Percentiles rank a stretch among this genome's conserved stretches.
Conservation (phyloP, 2,113 vertebrate genomes). For the Polypterus senegalus region DNA sequence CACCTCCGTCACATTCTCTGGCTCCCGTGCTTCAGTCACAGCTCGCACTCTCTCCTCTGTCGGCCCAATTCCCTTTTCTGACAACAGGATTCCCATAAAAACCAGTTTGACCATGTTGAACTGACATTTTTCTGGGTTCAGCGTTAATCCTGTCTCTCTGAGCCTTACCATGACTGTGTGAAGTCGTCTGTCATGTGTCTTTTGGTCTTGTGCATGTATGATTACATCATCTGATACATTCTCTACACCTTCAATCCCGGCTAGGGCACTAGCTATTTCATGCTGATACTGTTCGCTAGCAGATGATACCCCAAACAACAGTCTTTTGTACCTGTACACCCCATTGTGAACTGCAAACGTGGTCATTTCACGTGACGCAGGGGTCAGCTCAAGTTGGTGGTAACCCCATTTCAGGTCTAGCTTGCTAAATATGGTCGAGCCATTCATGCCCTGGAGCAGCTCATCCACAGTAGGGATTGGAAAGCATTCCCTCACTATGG, state of each 20-base stretch:
- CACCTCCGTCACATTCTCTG: background rate
- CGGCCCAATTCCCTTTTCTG: background rate
- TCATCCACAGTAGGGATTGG: slow-evolving; percentile 1
- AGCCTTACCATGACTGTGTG: no score
- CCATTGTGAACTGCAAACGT: background rate
- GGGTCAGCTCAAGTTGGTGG: background rate
- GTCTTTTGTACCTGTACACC: slow-evolving; percentile 1
- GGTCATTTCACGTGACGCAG: background rate
- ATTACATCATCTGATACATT: no score
- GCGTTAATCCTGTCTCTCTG: no score
- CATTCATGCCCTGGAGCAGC: background rate
- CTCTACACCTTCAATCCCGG: no score
- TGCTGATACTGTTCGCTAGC: no score
- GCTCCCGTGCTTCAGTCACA: background rate
- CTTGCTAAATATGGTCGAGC: background rate
- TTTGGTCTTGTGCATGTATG: no score
- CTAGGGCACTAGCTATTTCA: no score
- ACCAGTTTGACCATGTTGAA: no score
- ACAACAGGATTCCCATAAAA: no score
- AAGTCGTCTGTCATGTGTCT: no score
- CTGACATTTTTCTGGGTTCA: no score
- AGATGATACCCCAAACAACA: no score
- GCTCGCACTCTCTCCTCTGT: background rate
- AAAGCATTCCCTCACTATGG: background rate
- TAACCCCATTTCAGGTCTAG: slow-evolving; percentile 1